Percentiles rank a stretch among this genome's conserved stretches.
Evolutionary conservation across 2,113 vertebrate genomes (phyloP).

Genomic region (Apodemus speciosus): DNA sequence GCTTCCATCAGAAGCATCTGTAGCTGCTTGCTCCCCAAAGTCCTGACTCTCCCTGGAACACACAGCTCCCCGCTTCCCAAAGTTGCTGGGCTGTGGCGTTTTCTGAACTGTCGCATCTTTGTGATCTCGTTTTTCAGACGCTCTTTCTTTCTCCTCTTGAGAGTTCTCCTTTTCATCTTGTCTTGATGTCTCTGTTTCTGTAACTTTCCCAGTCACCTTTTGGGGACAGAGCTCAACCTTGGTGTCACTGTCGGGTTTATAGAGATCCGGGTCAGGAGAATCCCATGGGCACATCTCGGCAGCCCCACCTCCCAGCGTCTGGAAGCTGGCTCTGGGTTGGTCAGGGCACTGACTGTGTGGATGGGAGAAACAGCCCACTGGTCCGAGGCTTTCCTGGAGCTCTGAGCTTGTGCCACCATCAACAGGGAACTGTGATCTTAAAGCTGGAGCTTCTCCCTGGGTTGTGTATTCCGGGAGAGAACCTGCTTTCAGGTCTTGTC

Average conservation of each 20-base stretch:
- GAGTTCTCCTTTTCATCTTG: neutral
- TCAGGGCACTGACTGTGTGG: neutral
- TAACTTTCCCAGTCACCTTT: slow-evolving; percentile 50
- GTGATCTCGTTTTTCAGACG: neutral
- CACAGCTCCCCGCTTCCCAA: slow-evolving; percentile 30
- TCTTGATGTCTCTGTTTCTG: neutral
- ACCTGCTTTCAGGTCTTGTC: neutral
- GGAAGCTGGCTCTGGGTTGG: slow-evolving; percentile 1
- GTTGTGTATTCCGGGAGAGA: neutral
- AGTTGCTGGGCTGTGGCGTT: slow-evolving; percentile 15
- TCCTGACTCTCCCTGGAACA: slow-evolving; percentile 51
- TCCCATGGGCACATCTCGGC: slow-evolving; percentile 64
- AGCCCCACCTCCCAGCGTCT: neutral
- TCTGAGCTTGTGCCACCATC: neutral
- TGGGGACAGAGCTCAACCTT: slow-evolving; percentile 68
- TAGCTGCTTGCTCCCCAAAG: neutral
- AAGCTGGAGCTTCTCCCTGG: neutral
- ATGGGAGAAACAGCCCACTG: neutral
- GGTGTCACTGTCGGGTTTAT: neutral
- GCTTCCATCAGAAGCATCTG: neutral
- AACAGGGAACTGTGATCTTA: neutral
- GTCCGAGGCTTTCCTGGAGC: neutral
- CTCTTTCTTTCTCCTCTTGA: neutral
- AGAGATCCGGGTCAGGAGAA: neutral
- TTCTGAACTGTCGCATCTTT: slow-evolving; percentile 11